Evolutionary conservation across 2,888 invertebrate genomes (phyloP).

Genomic region (Priapulus caudatus): DNA sequence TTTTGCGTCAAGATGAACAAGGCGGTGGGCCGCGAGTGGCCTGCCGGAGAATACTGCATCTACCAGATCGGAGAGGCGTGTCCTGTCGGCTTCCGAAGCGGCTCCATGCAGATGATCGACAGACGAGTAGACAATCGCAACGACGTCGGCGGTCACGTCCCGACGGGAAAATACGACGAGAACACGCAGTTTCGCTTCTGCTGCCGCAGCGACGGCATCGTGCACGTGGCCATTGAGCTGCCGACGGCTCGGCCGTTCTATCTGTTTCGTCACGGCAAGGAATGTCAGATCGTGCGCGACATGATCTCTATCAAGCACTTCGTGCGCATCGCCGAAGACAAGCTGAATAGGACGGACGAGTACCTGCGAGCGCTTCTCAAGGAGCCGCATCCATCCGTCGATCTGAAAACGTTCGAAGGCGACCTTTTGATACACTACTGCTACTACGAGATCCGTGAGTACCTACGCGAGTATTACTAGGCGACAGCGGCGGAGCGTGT

Average conservation of each 20-base stretch:
- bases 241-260: constrained; percentile 26
- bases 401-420: constrained; percentile 23
- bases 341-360: constrained; percentile 5
- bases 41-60: constrained; percentile 26
- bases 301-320: constrained; percentile 25
- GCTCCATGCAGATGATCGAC: constrained; percentile 24
- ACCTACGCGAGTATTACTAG: constrained; percentile 7
- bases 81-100: constrained; percentile 22
- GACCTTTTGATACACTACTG: constrained; percentile 25
- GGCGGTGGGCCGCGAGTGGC: constrained; percentile 17
- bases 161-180: constrained; percentile 14
- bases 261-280: constrained; percentile 23
- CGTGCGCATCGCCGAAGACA: constrained; percentile 26
- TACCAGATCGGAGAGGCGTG: constrained; percentile 22
- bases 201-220: constrained; percentile 26
- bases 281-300: constrained; percentile 26
- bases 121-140: no score
- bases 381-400: constrained; percentile 23
- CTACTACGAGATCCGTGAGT: constrained; percentile 26
- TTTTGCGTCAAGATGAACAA: constrained; percentile 23
- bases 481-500: no score
- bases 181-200: constrained; percentile 26
- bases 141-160: constrained; percentile 12
- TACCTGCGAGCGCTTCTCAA: constrained; percentile 16
- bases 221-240: constrained; percentile 22